phyloP scores from a whole-genome alignment of 2,888 invertebrate genomes.

The Galerucella pusilla region DNA sequence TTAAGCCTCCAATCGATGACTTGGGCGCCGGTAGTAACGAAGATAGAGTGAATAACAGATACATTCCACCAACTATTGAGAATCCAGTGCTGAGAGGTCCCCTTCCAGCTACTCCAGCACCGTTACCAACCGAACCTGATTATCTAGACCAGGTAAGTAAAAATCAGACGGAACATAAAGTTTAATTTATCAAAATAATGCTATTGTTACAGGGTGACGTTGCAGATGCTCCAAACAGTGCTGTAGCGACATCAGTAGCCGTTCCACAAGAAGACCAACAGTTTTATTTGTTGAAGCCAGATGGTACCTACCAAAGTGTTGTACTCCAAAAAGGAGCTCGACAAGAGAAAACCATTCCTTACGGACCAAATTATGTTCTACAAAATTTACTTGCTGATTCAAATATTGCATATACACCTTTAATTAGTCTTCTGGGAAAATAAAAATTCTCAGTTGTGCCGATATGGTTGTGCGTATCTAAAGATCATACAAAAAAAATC shows the following conservation, averaged over 20 bases:
- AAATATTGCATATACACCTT: slow-evolving; percentile 44
- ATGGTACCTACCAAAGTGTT: slow-evolving; percentile 50
- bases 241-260: slow-evolving; percentile 49
- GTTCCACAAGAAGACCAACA: slow-evolving; percentile 40
- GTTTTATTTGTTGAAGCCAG: slow-evolving; percentile 51
- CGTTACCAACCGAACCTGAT: not conserved
- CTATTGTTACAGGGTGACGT: not conserved
- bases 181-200: not conserved
- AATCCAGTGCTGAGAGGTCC: slow-evolving; percentile 8
- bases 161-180: not conserved
- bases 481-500: not conserved
- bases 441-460: not conserved
- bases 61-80: slow-evolving; percentile 37
- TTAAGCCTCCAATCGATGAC: slow-evolving; percentile 1
- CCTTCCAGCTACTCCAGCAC: not conserved
- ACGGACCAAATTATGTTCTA: slow-evolving; percentile 49
- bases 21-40: slow-evolving; percentile 1
- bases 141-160: not conserved
- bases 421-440: slow-evolving; percentile 40
- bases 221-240: slow-evolving; percentile 44
- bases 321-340: slow-evolving; percentile 44
- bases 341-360: slow-evolving; percentile 46
- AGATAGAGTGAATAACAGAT: slow-evolving; percentile 32
- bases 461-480: not conserved
- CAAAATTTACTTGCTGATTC: slow-evolving; percentile 48